A percentile compares a stretch with the other conserved stretches of the same genome.
phyloP scores from a whole-genome alignment of 2,797 vertebrate genomes.

The Allobates femoralis region DNA sequence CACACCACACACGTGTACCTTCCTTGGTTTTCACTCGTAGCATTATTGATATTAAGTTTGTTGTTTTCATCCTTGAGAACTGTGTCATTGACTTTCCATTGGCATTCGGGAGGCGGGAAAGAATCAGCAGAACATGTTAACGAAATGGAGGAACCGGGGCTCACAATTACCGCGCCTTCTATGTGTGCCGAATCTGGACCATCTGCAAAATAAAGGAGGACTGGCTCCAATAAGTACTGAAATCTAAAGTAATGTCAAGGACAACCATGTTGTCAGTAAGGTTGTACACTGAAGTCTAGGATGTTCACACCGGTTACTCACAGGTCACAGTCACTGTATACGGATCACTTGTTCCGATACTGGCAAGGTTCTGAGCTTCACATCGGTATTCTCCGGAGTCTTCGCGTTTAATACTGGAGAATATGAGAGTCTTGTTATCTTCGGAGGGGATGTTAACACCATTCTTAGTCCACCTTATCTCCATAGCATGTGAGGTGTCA shows the following conservation, averaged over 20 bases:
- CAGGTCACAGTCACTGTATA: neutral
- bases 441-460: neutral
- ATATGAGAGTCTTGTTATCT: neutral
- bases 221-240: too few relatives aligned
- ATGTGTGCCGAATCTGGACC: neutral
- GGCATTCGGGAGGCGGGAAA: constrained; percentile 1
- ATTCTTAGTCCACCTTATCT: neutral
- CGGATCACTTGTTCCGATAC: neutral
- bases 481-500: neutral
- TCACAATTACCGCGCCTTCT: neutral
- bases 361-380: neutral
- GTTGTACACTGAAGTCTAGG: neutral
- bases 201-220: constrained; percentile 28
- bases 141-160: neutral
- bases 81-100: constrained; percentile 31
- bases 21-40: neutral
- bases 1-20: neutral
- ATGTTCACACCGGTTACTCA: neutral
- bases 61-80: neutral
- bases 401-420: neutral
- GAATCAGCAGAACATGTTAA: constrained; percentile 25
- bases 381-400: neutral
- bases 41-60: neutral
- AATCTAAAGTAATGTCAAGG: too few relatives aligned
- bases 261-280: too few relatives aligned